Evolutionary conservation across 2,888 invertebrate species (phyloP).

Genomic region (Eupithecia pulchellata): DNA sequence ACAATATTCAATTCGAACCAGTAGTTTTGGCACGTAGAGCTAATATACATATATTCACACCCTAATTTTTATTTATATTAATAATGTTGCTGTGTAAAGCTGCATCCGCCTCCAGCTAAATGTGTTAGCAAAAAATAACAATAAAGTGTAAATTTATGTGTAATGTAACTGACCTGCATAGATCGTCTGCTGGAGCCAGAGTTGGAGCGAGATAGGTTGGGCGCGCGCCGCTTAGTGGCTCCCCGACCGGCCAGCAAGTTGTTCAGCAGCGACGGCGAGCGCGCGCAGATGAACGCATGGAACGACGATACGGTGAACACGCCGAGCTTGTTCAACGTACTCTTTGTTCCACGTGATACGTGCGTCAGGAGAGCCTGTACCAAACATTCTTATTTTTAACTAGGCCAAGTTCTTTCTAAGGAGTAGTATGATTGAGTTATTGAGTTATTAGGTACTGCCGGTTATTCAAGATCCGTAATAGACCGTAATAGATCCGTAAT

Average conservation of each 20-base stretch:
- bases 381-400: not conserved
- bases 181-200: slow-evolving; percentile 95
- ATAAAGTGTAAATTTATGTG: not conserved
- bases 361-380: slow-evolving; percentile 96
- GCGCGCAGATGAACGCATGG: slow-evolving; percentile 98
- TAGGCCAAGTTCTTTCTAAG: not conserved
- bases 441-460: too few relatives aligned
- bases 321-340: slow-evolving; percentile 96
- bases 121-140: not conserved
- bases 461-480: not conserved
- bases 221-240: slow-evolving; percentile 95
- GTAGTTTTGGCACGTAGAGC: not conserved
- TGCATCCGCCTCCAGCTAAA: not conserved
- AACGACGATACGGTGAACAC: slow-evolving; percentile 99
- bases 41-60: not conserved
- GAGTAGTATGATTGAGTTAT: not conserved
- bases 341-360: slow-evolving; percentile 97
- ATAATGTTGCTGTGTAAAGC: not conserved
- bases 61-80: not conserved
- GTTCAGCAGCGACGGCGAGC: slow-evolving; percentile 96
- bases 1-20: not conserved
- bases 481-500: not conserved
- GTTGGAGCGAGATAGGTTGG: slow-evolving; percentile 95
- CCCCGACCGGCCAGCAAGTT: slow-evolving; percentile 96
- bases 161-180: slow-evolving; percentile 87